phyloP scores from a whole-genome alignment of 2,113 vertebrate species.

The Ivindomyrus marchei region DNA sequence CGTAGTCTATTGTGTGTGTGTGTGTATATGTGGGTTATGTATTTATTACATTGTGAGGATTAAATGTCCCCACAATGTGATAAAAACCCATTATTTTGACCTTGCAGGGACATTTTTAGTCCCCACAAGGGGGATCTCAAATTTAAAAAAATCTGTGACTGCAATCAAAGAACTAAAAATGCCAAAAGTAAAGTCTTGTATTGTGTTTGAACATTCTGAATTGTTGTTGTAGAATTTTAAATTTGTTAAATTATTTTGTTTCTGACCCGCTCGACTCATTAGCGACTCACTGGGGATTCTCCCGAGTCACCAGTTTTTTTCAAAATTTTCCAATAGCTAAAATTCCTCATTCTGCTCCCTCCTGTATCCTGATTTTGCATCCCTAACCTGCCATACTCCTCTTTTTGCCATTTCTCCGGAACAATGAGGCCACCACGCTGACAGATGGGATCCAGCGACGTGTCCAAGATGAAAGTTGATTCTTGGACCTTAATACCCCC shows the following conservation, averaged over 20 bases:
- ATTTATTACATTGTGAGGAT: neutral
- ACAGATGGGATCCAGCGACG: conserved; percentile 25
- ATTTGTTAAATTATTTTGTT: neutral
- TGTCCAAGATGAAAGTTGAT: conserved; percentile 29
- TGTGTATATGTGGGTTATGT: neutral
- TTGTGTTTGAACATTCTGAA: neutral
- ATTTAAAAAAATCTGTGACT: neutral
- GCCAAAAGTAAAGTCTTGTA: neutral
- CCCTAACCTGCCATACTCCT: conserved; percentile 26
- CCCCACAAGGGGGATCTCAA: neutral
- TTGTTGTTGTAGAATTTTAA: neutral
- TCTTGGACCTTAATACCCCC: conserved; percentile 19
- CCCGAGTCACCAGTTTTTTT: neutral
- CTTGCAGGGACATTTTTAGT: neutral
- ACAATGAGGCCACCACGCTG: conserved; percentile 16
- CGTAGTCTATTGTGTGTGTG: too few species aligned
- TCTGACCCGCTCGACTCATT: neutral
- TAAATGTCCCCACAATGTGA: neutral
- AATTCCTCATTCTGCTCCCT: neutral
- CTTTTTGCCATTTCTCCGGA: conserved; percentile 9
- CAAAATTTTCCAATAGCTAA: neutral
- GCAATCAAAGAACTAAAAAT: neutral
- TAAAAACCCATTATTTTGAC: neutral
- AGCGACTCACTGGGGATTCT: neutral
- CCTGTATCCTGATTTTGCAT: conserved; percentile 23